Base-by-base conservation (phyloP, 2,888 invertebrate species). In the Leucania comma region DNA sequence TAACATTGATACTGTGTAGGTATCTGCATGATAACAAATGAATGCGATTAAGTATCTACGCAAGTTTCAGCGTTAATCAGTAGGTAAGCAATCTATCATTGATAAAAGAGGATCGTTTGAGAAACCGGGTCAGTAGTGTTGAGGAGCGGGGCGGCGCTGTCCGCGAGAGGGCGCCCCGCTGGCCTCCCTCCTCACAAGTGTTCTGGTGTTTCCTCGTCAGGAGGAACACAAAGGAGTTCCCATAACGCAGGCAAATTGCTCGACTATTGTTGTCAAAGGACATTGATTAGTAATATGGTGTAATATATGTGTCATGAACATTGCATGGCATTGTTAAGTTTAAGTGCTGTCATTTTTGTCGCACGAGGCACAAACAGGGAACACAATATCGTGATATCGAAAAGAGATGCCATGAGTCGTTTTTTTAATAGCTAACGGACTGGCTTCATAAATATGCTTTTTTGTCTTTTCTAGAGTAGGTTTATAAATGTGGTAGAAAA, bases 41-140 rank as follows among this genome's bases (percentile, higher is more conserved):
- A 82, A 86, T 85, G 82, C 71, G 59, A 63, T 72, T 66, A 70
- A 51, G 20, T 68, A 51, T 58, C 48, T 69, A 71, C 71, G 46
- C 42, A 67, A 67, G 35, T 61, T 77, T 26, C 22, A 60, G n/a
- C 63, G 63, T 35, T 81, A 81, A 81, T 81, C 78, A 64, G 78
- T 76, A 54, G 69, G 77, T 65, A 76, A 61, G 50, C 64, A 65
- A 81, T 78, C 64, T 77, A 77, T 71, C 81, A 78, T 71, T 81
- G 81, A 78, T 78, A 78, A 81, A 67, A 78, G 65, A 63, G 62
- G 62, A 71, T 48, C 66, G 59, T 63, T 60, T 81, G 46, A 71
- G 82, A 81, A 78, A 78, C 65, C 66, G 63, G 81, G 82, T 81
- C 81, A 78, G 46, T 38, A 66, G 24, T n/a, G n/a, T 60, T 57